Percentiles rank a stretch among this genome's conserved stretches.
Conservation (phyloP, 2,113 vertebrate species). For the Holacanthus passer region DNA sequence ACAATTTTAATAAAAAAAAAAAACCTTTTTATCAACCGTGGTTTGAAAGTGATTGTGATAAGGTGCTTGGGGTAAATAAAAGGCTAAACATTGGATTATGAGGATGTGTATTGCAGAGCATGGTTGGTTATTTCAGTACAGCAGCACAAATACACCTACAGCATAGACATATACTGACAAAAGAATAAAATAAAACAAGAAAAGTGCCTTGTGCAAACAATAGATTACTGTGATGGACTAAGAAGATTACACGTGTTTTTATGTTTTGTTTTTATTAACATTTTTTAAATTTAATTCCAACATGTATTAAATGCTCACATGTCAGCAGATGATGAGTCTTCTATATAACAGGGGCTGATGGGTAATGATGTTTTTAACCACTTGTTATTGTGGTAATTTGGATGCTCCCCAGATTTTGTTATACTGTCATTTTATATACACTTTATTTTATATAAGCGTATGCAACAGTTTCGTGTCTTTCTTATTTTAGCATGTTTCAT, state of each 20-base stretch:
- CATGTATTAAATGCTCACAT: background rate
- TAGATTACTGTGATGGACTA: background rate
- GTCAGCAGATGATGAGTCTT: background rate
- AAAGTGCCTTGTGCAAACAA: background rate
- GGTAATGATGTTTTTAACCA: background rate
- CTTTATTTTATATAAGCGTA: background rate
- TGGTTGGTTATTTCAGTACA: background rate
- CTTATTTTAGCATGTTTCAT: no score
- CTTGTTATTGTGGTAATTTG: background rate
- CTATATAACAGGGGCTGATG: background rate
- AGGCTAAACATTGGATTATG: background rate
- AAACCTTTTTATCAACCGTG: background rate
- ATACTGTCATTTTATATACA: background rate
- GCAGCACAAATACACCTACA: background rate
- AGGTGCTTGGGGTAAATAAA: background rate
- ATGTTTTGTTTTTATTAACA: background rate
- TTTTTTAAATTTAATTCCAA: background rate
- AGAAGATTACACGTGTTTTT: no score
- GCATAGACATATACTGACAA: no score
- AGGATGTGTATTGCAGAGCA: no score
- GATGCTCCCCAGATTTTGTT: no score
- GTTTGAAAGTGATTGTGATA: background rate
- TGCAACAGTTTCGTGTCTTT: no score
- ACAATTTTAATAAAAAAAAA: constrained; percentile 54
- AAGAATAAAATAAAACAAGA: background rate